Evolutionary conservation across 2,113 vertebrate species (phyloP), one percentile per base, ranked within the genome.

Genomic region (Brachyistius frenatus): DNA sequence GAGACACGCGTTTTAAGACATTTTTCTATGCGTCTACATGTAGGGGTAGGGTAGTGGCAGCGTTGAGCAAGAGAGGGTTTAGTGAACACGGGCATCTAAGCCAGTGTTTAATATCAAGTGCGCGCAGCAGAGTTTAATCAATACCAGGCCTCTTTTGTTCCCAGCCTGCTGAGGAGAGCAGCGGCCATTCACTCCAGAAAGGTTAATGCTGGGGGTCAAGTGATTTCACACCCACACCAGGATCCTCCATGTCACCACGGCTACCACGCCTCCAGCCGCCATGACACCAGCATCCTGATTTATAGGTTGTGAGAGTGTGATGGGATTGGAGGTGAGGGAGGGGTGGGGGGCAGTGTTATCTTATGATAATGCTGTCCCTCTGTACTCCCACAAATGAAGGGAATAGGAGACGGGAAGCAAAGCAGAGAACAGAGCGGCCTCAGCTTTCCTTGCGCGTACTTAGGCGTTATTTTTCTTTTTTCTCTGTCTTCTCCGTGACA

Each of bases 191-290:
- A 96, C 95, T 96, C 94, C 95, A 94, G 95, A 97, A 96, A 97
- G 97, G 97, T 98, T 97, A 99, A 98, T 97, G 96, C 96, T 95
- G 94, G 93, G 95, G 97, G 97, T 98, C 97, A 99, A 98, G 97
- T 97, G 97, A 98, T 98, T 98, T 98, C 96, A 97, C 97, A 98
- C 96, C 96, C 95, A 96, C 80, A 94, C 96, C 95, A 94, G 96
- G 95, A 96, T 96, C 94, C 82, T 94, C 94, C 94, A 88, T 96
- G 94, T 95, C 96, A 95, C 95, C 94, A 92, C 95, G 94, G 94
- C 96, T 95, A 94, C 94, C 95, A 96, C 95, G 94, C 94, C 95
- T 95, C 93, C 93, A 95, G 96, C 96, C 97, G 94, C 96, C 96
- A 97, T 97, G 96, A 97, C 96, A 97, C 96, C 96, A 96, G 95